phyloP scores from a whole-genome alignment of 2,888 invertebrate species.

The Bombylius major region DNA sequence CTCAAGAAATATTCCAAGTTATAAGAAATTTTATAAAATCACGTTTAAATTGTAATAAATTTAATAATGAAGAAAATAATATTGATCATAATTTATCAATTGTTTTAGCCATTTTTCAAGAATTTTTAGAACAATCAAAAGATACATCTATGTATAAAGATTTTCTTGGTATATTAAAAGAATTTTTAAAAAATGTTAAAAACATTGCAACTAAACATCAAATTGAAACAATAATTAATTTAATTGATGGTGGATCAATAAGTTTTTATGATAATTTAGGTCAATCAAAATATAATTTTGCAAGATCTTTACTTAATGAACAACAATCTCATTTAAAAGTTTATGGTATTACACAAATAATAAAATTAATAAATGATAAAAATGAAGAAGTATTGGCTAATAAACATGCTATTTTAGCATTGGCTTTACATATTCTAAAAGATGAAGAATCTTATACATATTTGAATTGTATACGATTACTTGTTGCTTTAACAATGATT shows the following conservation, averaged over 20 bases:
- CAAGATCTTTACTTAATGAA: conserved; percentile 26
- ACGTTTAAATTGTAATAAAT: conserved; percentile 19
- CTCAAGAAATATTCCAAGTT: conserved; percentile 23
- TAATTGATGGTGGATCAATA: conserved; percentile 13
- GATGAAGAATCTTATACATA: conserved; percentile 33
- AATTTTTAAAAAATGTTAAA: conserved; percentile 10
- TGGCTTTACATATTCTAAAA: conserved; percentile 28
- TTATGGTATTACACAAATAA: conserved; percentile 29
- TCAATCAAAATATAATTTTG: conserved; percentile 15
- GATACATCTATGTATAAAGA: conserved; percentile 13
- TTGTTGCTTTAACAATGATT: conserved; percentile 25
- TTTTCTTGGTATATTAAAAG: conserved; percentile 15
- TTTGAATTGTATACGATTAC: conserved; percentile 31
- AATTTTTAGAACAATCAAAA: conserved; percentile 22
- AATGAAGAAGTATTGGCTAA: conserved; percentile 25
- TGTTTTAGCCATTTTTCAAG: conserved; percentile 22
- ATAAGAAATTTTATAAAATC: conserved; percentile 21
- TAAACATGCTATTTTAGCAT: conserved; percentile 26
- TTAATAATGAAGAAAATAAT: conserved; percentile 15
- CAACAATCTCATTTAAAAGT: conserved; percentile 29
- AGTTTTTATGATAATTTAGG: neutral
- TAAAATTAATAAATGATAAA: conserved; percentile 24
- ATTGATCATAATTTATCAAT: conserved; percentile 10
- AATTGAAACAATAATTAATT: conserved; percentile 15
- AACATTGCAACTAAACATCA: conserved; percentile 20